phyloP scores from a whole-genome alignment of 2,888 invertebrate genomes.

The Muscina levida region DNA sequence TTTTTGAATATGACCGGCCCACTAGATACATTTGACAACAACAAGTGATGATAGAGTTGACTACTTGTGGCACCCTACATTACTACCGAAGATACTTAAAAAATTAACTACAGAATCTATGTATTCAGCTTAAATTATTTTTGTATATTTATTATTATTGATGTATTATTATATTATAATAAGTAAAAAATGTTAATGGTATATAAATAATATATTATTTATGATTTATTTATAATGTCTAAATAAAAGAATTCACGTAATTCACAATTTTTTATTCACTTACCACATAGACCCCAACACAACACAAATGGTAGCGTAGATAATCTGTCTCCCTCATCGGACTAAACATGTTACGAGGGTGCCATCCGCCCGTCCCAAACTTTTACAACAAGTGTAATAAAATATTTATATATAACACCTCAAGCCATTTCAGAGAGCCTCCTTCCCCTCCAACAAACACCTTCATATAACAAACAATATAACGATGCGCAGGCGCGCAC shows the following conservation, averaged over 20 bases:
- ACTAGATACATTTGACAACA: neutral
- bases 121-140: too few relatives aligned
- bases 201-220: too few relatives aligned
- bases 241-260: too few relatives aligned
- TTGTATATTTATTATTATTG: too few relatives aligned
- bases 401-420: constrained; percentile 52
- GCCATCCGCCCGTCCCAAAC: constrained; percentile 8
- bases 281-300: too few relatives aligned
- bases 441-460: constrained; percentile 33
- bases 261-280: too few relatives aligned
- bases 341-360: neutral
- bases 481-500: constrained; percentile 33
- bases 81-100: too few relatives aligned
- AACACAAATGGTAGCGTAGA: too few relatives aligned
- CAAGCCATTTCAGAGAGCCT: constrained; percentile 29
- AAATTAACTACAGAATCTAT: too few relatives aligned
- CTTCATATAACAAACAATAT: constrained; percentile 51
- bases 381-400: constrained; percentile 57
- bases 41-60: neutral
- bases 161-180: too few relatives aligned
- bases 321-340: constrained; percentile 6
- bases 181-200: too few relatives aligned
- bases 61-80: neutral
- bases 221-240: too few relatives aligned
- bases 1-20: constrained; percentile 3